phyloP scores from a whole-genome alignment of 2,888 invertebrate species.

The Drosophila infuscata region DNA sequence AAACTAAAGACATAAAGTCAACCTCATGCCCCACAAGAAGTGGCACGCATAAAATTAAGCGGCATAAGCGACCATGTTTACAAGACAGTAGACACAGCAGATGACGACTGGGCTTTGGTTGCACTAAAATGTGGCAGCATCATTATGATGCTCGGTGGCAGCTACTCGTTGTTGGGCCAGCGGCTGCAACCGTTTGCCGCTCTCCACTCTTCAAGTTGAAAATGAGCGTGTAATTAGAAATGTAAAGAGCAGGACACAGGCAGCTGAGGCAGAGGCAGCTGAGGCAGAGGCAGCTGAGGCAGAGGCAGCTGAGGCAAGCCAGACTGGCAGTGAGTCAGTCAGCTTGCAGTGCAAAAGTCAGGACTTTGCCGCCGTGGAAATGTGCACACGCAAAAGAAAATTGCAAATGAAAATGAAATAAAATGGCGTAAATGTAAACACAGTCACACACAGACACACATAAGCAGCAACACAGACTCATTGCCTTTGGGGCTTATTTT shows the following conservation, averaged over 20 bases:
- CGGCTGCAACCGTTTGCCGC: too few species aligned
- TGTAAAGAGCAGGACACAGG: too few species aligned
- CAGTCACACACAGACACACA: conserved; percentile 36
- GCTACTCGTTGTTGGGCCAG: too few species aligned
- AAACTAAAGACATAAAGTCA: conserved; percentile 55
- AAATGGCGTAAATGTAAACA: conserved; percentile 69
- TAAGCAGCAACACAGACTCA: conserved; percentile 37
- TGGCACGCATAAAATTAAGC: conserved; percentile 48
- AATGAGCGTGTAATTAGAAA: too few species aligned
- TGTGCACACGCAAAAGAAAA: conserved; percentile 71
- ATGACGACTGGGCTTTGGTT: too few species aligned
- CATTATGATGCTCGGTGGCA: too few species aligned
- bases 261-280: too few species aligned
- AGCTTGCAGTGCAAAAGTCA: conserved; percentile 63
- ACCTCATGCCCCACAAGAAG: background rate
- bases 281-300: too few species aligned
- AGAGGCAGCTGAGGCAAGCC: conserved; percentile 12
- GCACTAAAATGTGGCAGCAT: too few species aligned
- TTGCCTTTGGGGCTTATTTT: conserved; percentile 60
- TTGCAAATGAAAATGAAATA: conserved; percentile 73
- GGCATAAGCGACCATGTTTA: conserved; percentile 53
- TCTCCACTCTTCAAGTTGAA: too few species aligned
- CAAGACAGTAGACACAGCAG: conserved; percentile 45
- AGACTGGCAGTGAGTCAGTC: conserved; percentile 13
- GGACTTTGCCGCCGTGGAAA: conserved; percentile 63